Conservation (phyloP, 2,888 invertebrate genomes). For the Flabesymbios commensalis region DNA sequence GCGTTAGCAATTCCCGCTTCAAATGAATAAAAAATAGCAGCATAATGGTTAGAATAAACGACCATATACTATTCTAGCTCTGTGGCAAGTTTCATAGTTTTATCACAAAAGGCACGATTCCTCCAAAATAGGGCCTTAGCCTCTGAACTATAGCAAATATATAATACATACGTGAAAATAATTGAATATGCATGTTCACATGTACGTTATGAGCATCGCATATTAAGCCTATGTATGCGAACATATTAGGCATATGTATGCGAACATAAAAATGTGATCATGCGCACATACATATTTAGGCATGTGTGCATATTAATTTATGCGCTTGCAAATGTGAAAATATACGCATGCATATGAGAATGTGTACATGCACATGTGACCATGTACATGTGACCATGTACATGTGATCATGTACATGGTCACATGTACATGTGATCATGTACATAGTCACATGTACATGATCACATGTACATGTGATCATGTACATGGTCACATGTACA, state of each 20-base stretch:
- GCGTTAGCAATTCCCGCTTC: no score
- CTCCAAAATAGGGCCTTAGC: no score
- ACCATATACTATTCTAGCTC: no score
- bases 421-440: not conserved
- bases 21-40: no score
- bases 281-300: not conserved
- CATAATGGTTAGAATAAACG: no score
- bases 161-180: not conserved
- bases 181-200: not conserved
- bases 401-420: not conserved
- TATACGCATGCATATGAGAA: slow-evolving; percentile 6
- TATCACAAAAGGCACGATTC: no score
- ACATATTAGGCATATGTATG: slow-evolving; percentile 1
- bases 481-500: not conserved
- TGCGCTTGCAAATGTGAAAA: not conserved
- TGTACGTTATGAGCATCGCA: not conserved
- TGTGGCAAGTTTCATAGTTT: no score
- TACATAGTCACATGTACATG: slow-evolving; percentile 4
- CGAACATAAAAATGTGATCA: not conserved
- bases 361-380: not conserved
- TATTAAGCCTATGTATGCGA: not conserved
- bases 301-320: not conserved
- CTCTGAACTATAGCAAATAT: not conserved
- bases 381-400: not conserved
- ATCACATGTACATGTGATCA: slow-evolving; percentile 2